phyloP scores from a whole-genome alignment of 2,113 vertebrate genomes.

The Picathartes gymnocephalus region DNA sequence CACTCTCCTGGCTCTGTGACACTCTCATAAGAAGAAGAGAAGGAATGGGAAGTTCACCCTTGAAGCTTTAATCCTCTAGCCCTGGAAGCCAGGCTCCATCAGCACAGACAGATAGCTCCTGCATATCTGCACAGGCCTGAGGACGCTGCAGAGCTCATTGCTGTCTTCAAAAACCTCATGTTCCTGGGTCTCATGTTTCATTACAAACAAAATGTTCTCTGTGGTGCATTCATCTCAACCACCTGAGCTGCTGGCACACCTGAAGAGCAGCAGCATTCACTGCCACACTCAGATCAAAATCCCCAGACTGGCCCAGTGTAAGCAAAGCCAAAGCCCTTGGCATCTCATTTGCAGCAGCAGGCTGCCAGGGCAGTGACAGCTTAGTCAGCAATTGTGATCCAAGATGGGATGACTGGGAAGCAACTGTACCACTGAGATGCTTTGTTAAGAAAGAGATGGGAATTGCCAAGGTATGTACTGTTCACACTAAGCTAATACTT shows the following conservation, averaged over 20 bases:
- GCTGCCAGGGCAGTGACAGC: background rate
- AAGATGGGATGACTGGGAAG: background rate
- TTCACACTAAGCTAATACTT: background rate
- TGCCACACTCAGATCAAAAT: background rate
- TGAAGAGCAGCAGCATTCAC: background rate
- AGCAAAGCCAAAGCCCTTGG: background rate
- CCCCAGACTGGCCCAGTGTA: background rate
- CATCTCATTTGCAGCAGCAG: background rate
- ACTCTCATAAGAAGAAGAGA: background rate
- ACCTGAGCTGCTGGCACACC: background rate
- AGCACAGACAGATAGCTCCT: background rate
- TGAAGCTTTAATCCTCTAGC: background rate
- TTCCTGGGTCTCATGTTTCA: background rate
- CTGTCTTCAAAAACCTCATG: background rate
- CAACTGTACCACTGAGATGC: background rate
- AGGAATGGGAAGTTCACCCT: background rate
- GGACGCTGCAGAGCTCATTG: background rate
- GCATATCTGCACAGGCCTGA: background rate
- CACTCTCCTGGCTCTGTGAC: background rate
- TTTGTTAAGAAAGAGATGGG: background rate
- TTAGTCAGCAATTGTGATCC: background rate
- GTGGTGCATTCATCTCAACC: background rate
- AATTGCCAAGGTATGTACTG: background rate
- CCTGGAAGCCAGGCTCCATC: background rate
- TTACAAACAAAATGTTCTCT: background rate